Base-by-base conservation (phyloP, 64 coral and sea anemone genomes). In the Stichodactyla mertensii region DNA sequence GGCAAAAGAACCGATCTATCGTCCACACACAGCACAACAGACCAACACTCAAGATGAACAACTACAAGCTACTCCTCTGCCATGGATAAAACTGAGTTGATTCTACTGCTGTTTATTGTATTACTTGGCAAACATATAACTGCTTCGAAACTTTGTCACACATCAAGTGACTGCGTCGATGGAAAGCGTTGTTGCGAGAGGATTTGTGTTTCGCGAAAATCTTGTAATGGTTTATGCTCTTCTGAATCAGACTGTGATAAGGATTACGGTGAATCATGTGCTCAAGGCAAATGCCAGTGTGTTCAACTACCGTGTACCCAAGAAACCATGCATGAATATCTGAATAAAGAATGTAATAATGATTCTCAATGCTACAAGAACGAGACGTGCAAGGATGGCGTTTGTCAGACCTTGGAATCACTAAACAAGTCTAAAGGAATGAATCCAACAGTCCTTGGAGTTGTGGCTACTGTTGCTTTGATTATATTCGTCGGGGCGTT, bases 231-330 rank as follows among this genome's bases (percentile, higher is more conserved):
- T 4, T 85, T 52, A 18, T 85, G 83, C 51, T 58, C 9, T 52
- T 58, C 27, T 12, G n/a, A 61, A 14, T 36, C 28, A 51, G 83
- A 85, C 54, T 85, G 83, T 61, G 83, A 85, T 85, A 57, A 24
- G 19, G 24, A 26, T 22, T 85, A 85, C n/a, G 83, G 83, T 15
- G 83, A 85, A 20, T 36, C 15, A 15, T 85, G 83, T 64, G 14
- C 52, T 61, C 24, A n/a, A 10, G 27, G 56, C 12, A 57, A 64
- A 36, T 85, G 83, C 22, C 16, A 6, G 12, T 85, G 83, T 52
- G 83, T 28, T 6, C 53, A 20, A 54, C 27, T 12, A 52, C 83
- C 83, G 20, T 85, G 83, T 85, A 9, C 54, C 16, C 13, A n/a
- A 18, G 83, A 85, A 55, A 15, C 45, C 79, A 55, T 18, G 2